Base-by-base conservation (phyloP, 2,113 vertebrate species). In the Peucedramus taeniatus region DNA sequence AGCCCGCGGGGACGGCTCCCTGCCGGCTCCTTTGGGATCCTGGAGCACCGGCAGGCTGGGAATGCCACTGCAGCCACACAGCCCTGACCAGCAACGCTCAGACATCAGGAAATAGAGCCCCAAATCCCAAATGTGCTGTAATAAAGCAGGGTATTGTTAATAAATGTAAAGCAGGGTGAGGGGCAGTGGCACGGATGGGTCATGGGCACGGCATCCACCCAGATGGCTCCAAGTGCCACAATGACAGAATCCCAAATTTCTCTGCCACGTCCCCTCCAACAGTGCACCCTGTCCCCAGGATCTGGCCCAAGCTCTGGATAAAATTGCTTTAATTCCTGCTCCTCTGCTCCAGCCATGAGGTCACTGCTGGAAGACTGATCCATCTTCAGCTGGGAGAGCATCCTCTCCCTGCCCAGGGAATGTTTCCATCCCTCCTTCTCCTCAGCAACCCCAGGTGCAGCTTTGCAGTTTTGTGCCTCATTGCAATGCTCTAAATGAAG, bases 1-100 rank as follows among this genome's bases (percentile, higher is more conserved):
- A 71, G 56, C 61, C 53, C 0, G 0, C 0, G 1, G 4, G 61
- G 30, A 31, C 1, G 2, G 71, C 50, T 82, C 45, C 14, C 35
- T 1, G 5, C 4, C 1, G 1, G 33, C 65, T 71, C 49, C 5
- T 26, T 6, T 13, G 42, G 69, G 79, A n/a, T 79, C 42, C 50
- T 5, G 53, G 49, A 53, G 35, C 63, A 3, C 44, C 3, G 0
- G 10, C 49, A 5, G 68, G 45, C 54, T 40, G 69, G 44, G 53
- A 47, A 40, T 4, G 10, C n/a, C 9, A 0, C 31, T 4, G 10
- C 27, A 20, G 5, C 57, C 5, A 0, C 4, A 18, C 15, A 19
- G 6, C 11, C 28, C 20, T 5, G 37, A 39, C 37, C 75, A 68
- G 49, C 1, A 23, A 11, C 4, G 6, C 39, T 7, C 40, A 4